phyloP scores from a whole-genome alignment of 2,888 invertebrate genomes.

The Chalcosyrphus nemorum region DNA sequence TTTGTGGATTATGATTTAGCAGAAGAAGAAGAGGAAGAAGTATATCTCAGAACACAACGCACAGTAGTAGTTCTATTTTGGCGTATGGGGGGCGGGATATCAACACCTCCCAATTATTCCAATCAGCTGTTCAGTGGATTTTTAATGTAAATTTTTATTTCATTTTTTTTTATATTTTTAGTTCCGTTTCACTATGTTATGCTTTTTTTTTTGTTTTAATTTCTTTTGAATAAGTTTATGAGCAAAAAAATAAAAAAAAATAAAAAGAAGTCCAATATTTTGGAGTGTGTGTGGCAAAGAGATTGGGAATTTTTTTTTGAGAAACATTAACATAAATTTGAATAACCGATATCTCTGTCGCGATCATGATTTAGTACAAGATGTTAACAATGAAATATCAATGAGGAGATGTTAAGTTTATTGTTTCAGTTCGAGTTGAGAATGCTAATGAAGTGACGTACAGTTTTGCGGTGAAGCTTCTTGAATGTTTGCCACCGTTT shows the following conservation, averaged over 20 bases:
- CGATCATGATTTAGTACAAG: conserved; percentile 6
- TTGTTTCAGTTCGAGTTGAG: not conserved
- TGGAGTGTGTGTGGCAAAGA: not conserved
- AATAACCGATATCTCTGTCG: conserved; percentile 15
- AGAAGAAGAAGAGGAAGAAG: too few species aligned
- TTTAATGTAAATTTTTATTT: conserved; percentile 66
- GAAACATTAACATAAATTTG: conserved; percentile 33
- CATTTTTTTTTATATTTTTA: conserved; percentile 3
- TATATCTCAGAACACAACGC: conserved; percentile 27
- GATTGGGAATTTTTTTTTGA: not conserved
- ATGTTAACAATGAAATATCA: not conserved
- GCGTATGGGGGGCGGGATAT: conserved; percentile 74
- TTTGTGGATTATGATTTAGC: conserved; percentile 37
- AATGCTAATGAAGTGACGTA: not conserved
- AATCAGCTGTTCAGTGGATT: conserved; percentile 73
- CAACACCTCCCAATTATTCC: conserved; percentile 71
- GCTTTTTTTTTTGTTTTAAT: conserved; percentile 1
- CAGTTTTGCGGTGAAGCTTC: too few species aligned
- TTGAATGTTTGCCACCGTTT: too few species aligned
- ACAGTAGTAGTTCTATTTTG: conserved; percentile 33
- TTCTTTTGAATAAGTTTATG: conserved; percentile 26
- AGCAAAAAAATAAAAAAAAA: conserved; percentile 51
- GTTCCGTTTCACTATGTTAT: conserved; percentile 1
- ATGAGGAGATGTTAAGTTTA: not conserved
- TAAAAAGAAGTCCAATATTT: not conserved